These are phyloP conservation scores for Callyntrura guangdongensis DNA, from an alignment of 2,888 invertebrate genomes.

Conservation along the genomic window DNA sequence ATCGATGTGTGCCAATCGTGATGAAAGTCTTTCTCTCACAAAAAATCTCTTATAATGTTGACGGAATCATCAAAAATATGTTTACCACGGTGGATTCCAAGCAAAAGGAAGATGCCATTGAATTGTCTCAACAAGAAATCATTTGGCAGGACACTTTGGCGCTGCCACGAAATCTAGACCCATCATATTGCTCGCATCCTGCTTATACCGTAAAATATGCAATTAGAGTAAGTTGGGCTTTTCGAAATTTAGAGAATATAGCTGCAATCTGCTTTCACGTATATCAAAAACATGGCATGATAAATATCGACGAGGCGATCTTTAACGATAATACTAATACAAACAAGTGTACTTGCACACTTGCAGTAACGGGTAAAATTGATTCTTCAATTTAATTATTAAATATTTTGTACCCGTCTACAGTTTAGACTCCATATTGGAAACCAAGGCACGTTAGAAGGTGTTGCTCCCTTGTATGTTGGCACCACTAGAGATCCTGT, in stretches of 20 bases:
- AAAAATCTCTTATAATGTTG: constrained; percentile 71
- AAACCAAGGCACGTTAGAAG: constrained; percentile 71
- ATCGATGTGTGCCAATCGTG: constrained; percentile 66
- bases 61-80: constrained; percentile 68
- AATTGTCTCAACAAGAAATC: constrained; percentile 55
- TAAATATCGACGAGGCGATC: no score
- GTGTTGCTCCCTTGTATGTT: constrained; percentile 60
- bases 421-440: constrained; percentile 72
- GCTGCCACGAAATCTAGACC: constrained; percentile 57
- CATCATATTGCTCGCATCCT: constrained; percentile 63
- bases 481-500: constrained; percentile 65
- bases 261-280: no score
- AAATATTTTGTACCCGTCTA: background rate
- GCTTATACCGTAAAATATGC: constrained; percentile 73
- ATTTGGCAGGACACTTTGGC: constrained; percentile 68
- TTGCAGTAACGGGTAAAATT: no score
- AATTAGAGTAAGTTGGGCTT: constrained; percentile 47
- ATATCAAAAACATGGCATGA: no score
- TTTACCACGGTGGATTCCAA: constrained; percentile 67
- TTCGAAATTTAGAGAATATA: no score
- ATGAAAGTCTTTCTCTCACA: constrained; percentile 76
- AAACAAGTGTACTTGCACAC: background rate
- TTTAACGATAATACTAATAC: no score
- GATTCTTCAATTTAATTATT: background rate
- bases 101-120: constrained; percentile 68